Evolutionary conservation across 1,140 invertebrate genomes (phyloP), one percentile per base, ranked within the genome.

Genomic region (Batillaria attramentaria): DNA sequence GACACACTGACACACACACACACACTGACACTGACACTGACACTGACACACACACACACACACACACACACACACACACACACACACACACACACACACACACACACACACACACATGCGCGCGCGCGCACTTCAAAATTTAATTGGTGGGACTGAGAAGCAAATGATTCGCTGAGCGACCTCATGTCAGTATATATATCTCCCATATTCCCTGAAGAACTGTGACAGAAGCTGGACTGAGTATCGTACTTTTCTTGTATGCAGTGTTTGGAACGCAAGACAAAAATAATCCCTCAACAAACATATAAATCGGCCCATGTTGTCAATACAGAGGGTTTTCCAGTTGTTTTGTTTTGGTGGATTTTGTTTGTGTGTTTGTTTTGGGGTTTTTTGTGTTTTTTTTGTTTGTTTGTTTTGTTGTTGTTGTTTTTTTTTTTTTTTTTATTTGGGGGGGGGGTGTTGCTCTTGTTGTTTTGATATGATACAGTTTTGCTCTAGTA

Each of bases 71-170:
- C 46, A 50, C 46, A 50, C 46, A 50, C 46, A 50, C 46, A 50
- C 46, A 50, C 46, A 50, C 46, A 50, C 46, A 50, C 46, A 50
- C 46, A 50, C 46, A 50, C 46, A 50, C 46, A 50, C 46, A 50
- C 46, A 50, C 46, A 50, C 46, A 50, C 46, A 50, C 46, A 50
- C 46, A 50, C 46, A 50, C 46, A 50, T 24, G 24, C 46, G 10
- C 24, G 46, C 24, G 24, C 24, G 10, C 10, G 10, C 10, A 13
- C 24, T 13, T 10, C 46, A 13, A 50, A 50, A 24, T 50, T 50
- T 50, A 50, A 24, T 50, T 50, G 24, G 46, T 50, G 10, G 10
- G 46, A 13, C 24, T 50, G 10, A 13, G 10, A 50, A 13, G 24
- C 46, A 13, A 50, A 50, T 13, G 10, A 13, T 50, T 24, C 24